A percentile compares a stretch with the other conserved stretches of the same genome.
Evolutionary conservation across 2,113 vertebrate genomes (phyloP).

Genomic region (Bombycilla garrulus): DNA sequence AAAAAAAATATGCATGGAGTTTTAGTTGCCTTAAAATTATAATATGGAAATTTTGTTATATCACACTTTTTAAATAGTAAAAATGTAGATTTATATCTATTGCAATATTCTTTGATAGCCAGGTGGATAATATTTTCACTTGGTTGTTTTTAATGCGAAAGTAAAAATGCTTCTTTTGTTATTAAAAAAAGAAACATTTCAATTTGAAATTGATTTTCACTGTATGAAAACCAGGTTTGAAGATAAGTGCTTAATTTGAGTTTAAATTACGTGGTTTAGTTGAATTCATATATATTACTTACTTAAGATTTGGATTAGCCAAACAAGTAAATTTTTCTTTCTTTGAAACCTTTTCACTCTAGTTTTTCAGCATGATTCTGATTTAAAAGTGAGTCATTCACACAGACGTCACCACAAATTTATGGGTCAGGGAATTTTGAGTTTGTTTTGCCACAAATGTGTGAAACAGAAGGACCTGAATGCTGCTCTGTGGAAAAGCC

Average conservation of each 20-base stretch:
- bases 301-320: background rate
- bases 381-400: background rate
- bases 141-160: background rate
- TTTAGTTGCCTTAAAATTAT: background rate
- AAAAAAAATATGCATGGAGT: background rate
- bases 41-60: background rate
- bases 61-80: background rate
- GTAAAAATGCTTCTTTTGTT: background rate
- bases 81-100: background rate
- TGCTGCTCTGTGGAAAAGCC: background rate
- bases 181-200: background rate
- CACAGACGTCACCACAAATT: background rate
- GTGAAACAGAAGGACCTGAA: background rate
- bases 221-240: background rate
- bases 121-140: background rate
- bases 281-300: background rate
- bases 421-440: background rate
- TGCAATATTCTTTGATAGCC: background rate
- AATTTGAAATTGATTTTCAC: background rate
- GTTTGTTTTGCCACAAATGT: background rate
- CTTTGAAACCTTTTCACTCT: background rate
- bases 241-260: background rate
- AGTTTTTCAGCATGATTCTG: background rate
- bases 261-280: background rate
- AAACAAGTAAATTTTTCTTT: background rate